These are phyloP conservation scores for Nanger granti DNA, from an alignment of 2,113 vertebrate genomes.

Conservation along the genomic window DNA sequence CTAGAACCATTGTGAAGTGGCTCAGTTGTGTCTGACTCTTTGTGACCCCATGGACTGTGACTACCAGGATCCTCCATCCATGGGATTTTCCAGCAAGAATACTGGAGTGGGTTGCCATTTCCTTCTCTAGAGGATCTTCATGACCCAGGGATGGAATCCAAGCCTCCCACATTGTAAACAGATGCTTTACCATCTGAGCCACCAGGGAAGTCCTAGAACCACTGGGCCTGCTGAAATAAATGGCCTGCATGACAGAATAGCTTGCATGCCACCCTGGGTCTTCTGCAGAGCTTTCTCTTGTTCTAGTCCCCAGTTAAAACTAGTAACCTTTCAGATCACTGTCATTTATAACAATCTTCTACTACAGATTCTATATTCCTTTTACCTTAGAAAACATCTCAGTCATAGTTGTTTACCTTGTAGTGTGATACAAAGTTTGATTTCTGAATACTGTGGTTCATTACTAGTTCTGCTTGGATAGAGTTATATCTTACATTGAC, in stretches of 20 bases:
- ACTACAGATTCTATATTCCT: not conserved
- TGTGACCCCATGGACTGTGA: too few species aligned
- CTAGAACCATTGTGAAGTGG: not conserved
- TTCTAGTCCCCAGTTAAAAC: not conserved
- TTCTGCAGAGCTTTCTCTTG: not conserved
- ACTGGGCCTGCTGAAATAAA: not conserved
- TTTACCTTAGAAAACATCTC: not conserved
- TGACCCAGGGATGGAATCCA: too few species aligned
- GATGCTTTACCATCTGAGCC: too few species aligned
- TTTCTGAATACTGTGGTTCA: not conserved
- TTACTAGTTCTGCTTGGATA: not conserved
- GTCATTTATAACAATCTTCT: not conserved
- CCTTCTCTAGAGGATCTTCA: too few species aligned
- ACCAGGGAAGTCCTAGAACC: not conserved
- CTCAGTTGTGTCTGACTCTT: too few species aligned
- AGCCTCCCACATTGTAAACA: too few species aligned
- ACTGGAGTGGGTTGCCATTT: too few species aligned
- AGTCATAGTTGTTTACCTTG: not conserved
- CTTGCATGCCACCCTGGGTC: not conserved
- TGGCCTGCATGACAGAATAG: not conserved
- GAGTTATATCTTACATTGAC: not conserved
- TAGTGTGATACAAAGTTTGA: not conserved
- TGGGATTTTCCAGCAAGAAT: too few species aligned
- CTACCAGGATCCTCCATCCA: too few species aligned
- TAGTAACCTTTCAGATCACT: not conserved